phyloP scores from a whole-genome alignment of 2,888 invertebrate species.

The Caenorhabditis sp. region DNA sequence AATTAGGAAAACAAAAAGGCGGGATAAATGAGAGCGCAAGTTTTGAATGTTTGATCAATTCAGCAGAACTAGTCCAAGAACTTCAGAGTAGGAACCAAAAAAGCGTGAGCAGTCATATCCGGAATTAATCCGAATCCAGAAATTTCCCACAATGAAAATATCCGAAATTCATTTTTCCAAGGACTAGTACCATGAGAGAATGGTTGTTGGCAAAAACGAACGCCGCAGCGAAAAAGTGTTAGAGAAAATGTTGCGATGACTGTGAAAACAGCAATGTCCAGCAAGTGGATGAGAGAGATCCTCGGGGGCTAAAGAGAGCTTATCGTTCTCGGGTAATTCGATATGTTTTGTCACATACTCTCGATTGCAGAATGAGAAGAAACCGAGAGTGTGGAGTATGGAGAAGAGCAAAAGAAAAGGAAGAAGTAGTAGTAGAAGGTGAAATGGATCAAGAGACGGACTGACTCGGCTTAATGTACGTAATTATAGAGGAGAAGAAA shows the following conservation, averaged over 20 bases:
- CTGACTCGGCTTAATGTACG: constrained; percentile 54
- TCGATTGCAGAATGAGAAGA: constrained; percentile 50
- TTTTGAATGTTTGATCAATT: not conserved
- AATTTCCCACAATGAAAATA: not conserved
- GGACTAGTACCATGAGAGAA: not conserved
- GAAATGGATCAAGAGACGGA: constrained; percentile 42
- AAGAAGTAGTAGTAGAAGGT: constrained; percentile 20
- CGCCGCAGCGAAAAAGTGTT: not conserved
- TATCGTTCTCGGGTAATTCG: constrained; percentile 64
- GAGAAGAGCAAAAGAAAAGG: constrained; percentile 9
- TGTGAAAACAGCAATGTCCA: constrained; percentile 15
- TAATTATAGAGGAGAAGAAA: constrained; percentile 43
- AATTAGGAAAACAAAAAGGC: constrained; percentile 3
- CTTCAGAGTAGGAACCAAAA: not conserved
- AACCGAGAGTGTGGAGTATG: constrained; percentile 22
- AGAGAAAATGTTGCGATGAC: constrained; percentile 26
- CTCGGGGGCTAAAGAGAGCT: constrained; percentile 41
- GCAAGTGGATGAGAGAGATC: constrained; percentile 38
- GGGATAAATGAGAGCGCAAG: not conserved
- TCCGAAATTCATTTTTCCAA: constrained; percentile 4
- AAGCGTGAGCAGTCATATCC: constrained; percentile 5
- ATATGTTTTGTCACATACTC: constrained; percentile 66
- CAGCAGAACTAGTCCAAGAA: no score
- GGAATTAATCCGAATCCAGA: not conserved
- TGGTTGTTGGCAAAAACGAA: constrained; percentile 12